A percentile compares a stretch with the other conserved stretches of the same genome.
phyloP scores from a whole-genome alignment of 2,113 vertebrate genomes.

The Xiphophorus maculatus region DNA sequence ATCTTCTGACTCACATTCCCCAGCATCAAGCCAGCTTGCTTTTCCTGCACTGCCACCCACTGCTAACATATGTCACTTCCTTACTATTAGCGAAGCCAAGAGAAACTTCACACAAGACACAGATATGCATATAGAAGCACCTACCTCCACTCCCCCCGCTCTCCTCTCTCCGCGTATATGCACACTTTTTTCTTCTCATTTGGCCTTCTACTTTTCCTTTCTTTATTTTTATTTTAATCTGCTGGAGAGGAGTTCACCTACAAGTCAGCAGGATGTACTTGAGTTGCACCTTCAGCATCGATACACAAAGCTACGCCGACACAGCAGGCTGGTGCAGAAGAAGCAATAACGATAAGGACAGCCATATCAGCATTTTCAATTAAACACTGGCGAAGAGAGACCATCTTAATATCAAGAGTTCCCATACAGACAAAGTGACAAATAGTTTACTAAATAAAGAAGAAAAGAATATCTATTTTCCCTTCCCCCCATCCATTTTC shows the following conservation, averaged over 20 bases:
- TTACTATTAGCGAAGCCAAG: constrained; percentile 29
- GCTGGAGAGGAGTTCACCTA: constrained; percentile 73
- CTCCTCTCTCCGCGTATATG: constrained; percentile 1
- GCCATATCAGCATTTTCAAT: constrained; percentile 57
- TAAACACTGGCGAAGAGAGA: constrained; percentile 46
- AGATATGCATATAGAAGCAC: constrained; percentile 4
- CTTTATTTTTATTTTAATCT: constrained; percentile 72
- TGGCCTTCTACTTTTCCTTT: constrained; percentile 62
- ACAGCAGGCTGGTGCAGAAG: constrained; percentile 51
- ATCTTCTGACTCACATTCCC: constrained; percentile 46
- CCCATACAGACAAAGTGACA: neutral
- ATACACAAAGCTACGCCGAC: constrained; percentile 40
- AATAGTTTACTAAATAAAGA: constrained; percentile 17
- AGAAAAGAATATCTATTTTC: constrained; percentile 31
- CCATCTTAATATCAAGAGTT: constrained; percentile 41
- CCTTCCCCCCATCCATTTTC: constrained; percentile 38
- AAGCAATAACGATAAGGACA: constrained; percentile 46
- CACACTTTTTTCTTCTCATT: constrained; percentile 50
- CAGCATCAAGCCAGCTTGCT: constrained; percentile 35
- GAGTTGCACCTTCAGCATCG: constrained; percentile 59
- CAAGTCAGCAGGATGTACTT: constrained; percentile 76
- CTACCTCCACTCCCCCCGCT: neutral
- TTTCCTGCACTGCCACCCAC: constrained; percentile 63
- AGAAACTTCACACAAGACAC: constrained; percentile 31
- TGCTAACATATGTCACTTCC: constrained; percentile 58